These are phyloP conservation scores for Tragelaphus buxtoni DNA, from an alignment of 2,113 vertebrate genomes.

Conservation along the genomic window DNA sequence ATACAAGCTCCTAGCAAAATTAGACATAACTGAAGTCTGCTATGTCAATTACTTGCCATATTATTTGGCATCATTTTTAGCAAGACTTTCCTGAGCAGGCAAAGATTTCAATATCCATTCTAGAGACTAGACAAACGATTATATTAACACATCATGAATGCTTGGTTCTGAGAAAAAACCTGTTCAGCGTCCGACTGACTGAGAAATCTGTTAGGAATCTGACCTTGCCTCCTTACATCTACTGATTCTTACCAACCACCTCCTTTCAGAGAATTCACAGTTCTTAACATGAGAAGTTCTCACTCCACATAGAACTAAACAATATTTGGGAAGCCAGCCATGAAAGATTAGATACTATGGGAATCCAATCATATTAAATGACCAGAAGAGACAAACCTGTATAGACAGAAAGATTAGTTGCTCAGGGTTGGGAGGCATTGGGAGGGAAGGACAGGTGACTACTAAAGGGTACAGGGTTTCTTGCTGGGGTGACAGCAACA, in stretches of 20 bases:
- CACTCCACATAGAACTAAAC: slow-evolving; percentile 29
- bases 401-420: neutral
- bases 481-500: neutral
- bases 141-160: neutral
- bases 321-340: neutral
- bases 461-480: neutral
- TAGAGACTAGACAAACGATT: slow-evolving; percentile 17
- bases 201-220: neutral
- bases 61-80: slow-evolving; percentile 42
- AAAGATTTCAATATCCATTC: slow-evolving; percentile 41
- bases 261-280: neutral
- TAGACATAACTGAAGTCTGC: neutral
- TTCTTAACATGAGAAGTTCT: neutral
- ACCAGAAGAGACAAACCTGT: neutral
- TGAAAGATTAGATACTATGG: neutral
- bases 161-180: neutral
- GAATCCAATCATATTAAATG: neutral
- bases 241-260: neutral
- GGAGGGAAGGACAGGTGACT: neutral
- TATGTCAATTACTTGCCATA: slow-evolving; percentile 35
- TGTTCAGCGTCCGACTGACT: neutral
- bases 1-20: slow-evolving; percentile 35
- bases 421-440: neutral
- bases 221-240: neutral
- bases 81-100: slow-evolving; percentile 16